Percentiles rank a stretch among this genome's conserved stretches.
These are phyloP conservation scores for Eunapius fragilis DNA, from an alignment of 37 sponge, comb jelly and placozoan species.

Conservation along the genomic window DNA sequence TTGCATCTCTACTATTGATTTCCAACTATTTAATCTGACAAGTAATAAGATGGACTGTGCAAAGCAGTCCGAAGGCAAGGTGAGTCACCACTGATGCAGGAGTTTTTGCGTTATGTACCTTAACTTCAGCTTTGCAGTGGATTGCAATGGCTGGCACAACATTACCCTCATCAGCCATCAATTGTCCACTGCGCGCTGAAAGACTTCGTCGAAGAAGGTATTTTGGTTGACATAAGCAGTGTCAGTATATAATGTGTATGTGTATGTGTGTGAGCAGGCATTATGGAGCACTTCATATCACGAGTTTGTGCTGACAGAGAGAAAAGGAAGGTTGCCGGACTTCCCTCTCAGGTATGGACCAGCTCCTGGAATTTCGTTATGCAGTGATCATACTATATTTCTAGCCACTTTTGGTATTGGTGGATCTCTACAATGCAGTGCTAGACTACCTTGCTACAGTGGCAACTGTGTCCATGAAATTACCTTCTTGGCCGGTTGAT, in stretches of 20 bases:
- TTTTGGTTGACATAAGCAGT: neutral
- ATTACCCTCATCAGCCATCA: constrained; percentile 34
- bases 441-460: constrained; percentile 5
- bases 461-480: constrained; percentile 11
- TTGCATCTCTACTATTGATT: neutral
- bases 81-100: neutral
- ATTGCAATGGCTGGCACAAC: constrained; percentile 23
- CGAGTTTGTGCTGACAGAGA: constrained; percentile 26
- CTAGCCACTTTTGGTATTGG: constrained; percentile 18
- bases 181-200: constrained; percentile 8
- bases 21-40: neutral
- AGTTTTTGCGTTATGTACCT: neutral
- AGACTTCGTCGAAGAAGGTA: constrained; percentile 52
- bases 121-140: constrained; percentile 7
- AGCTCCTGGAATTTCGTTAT: neutral
- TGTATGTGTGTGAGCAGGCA: constrained; percentile 13
- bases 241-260: neutral
- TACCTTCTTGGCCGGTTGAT: constrained; percentile 32
- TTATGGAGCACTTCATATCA: constrained; percentile 30
- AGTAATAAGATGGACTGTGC: neutral
- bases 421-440: constrained; percentile 44
- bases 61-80: neutral
- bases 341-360: constrained; percentile 25
- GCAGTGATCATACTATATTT: neutral
- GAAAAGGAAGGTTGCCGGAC: constrained; percentile 2